Evolutionary conservation across 2,797 vertebrate genomes (phyloP).

Genomic region (Emys orbicularis): DNA sequence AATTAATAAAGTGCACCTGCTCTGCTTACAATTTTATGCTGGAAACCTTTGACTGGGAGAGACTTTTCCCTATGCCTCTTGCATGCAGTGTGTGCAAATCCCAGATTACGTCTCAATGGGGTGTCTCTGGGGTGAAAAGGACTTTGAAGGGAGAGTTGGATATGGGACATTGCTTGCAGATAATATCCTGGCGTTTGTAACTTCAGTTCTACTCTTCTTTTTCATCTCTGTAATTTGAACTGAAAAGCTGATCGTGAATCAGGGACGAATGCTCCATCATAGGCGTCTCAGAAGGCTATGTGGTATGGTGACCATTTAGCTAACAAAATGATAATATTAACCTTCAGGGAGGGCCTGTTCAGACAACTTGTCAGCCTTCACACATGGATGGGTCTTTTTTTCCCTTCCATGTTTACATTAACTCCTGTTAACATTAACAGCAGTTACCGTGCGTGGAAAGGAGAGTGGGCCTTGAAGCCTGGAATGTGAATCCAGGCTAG

Average conservation of each 20-base stretch:
- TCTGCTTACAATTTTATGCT: constrained; percentile 39
- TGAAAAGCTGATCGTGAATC: not conserved
- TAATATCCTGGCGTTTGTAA: not conserved
- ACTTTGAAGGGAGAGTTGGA: not conserved
- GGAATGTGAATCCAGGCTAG: not conserved
- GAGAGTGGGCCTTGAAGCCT: not conserved
- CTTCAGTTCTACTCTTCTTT: not conserved
- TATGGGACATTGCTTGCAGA: not conserved
- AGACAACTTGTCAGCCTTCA: not conserved
- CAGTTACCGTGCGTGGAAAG: not conserved
- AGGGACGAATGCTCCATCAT: not conserved
- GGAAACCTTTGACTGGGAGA: not conserved
- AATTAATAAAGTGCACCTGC: constrained; percentile 64
- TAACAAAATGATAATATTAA: not conserved
- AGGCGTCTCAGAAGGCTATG: not conserved
- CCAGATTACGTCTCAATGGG: not conserved
- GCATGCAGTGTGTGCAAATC: not conserved
- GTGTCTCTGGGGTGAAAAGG: not conserved
- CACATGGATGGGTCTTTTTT: not conserved
- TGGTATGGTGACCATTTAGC: not conserved
- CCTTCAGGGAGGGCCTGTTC: not conserved
- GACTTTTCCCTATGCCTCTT: not conserved
- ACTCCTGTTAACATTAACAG: not conserved
- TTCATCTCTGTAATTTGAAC: not conserved
- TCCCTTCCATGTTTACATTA: not conserved